Conservation (phyloP, 2,888 invertebrate species). For the Eurytoma adleriae region DNA sequence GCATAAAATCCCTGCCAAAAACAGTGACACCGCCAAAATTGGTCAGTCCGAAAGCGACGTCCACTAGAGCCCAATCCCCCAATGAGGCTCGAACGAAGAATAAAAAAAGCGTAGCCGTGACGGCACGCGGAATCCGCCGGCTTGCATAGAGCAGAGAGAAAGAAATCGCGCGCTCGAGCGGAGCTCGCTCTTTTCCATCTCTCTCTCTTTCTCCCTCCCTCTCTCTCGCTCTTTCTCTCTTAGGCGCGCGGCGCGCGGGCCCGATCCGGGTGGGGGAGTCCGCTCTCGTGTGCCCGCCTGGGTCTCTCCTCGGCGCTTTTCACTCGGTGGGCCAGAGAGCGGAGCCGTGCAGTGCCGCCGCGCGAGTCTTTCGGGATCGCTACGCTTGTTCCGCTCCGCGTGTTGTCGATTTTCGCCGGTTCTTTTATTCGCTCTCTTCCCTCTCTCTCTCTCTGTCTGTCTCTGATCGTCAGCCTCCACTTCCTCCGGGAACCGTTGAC, state of each 20-base stretch:
- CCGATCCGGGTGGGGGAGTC: too few species aligned
- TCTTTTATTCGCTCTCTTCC: background rate
- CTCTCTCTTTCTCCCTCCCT: background rate
- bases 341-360: background rate
- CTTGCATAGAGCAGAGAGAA: slow-evolving; percentile 5
- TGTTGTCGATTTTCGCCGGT: background rate
- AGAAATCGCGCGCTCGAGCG: slow-evolving; percentile 40
- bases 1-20: too few species aligned
- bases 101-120: background rate
- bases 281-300: background rate
- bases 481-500: background rate
- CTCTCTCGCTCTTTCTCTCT: slow-evolving; percentile 1
- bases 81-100: background rate
- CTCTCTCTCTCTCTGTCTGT: background rate
- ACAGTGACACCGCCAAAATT: too few species aligned
- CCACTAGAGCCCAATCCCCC: background rate
- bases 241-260: too few species aligned
- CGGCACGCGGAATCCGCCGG: background rate
- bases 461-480: background rate
- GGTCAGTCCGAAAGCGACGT: too few species aligned
- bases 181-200: background rate
- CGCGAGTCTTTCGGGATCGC: slow-evolving; percentile 9
- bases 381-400: slow-evolving; percentile 21
- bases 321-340: slow-evolving; percentile 13
- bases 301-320: slow-evolving; percentile 23